These are phyloP conservation scores for Colletes latitarsis DNA, from an alignment of 1,140 invertebrate genomes.

Conservation along the genomic window DNA sequence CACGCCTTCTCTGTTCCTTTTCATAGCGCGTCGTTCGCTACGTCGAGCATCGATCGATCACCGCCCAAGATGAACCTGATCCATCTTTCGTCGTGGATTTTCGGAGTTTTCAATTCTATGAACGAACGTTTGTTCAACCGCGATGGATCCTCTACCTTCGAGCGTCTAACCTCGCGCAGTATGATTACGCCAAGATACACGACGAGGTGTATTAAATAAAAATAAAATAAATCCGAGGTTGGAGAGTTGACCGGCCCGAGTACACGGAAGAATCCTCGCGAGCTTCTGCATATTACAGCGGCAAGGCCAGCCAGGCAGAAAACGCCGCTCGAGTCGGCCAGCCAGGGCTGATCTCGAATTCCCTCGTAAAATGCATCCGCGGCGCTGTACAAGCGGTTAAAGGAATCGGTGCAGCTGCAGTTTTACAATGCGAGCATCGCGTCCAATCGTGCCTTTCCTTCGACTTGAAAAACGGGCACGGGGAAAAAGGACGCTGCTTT, in stretches of 20 bases:
- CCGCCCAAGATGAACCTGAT: too few relatives aligned
- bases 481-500: too few relatives aligned
- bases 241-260: conserved; percentile 19
- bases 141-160: too few relatives aligned
- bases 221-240: conserved; percentile 56
- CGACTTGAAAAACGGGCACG: background rate
- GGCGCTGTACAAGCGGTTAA: conserved; percentile 12
- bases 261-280: conserved; percentile 30
- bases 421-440: background rate
- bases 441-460: background rate
- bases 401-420: conserved; percentile 12
- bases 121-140: too few relatives aligned
- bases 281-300: conserved; percentile 31
- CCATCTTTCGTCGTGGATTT: too few relatives aligned
- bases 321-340: conserved; percentile 16
- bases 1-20: too few relatives aligned
- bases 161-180: too few relatives aligned
- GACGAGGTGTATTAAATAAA: conserved; percentile 40
- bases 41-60: too few relatives aligned
- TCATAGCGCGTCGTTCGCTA: too few relatives aligned
- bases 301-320: conserved; percentile 32
- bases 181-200: conserved; percentile 18
- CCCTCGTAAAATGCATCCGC: conserved; percentile 55
- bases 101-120: too few relatives aligned
- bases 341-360: conserved; percentile 43